Evolutionary conservation across 1,140 invertebrate genomes (phyloP).

Genomic region (Ptiloglossa arizonensis): DNA sequence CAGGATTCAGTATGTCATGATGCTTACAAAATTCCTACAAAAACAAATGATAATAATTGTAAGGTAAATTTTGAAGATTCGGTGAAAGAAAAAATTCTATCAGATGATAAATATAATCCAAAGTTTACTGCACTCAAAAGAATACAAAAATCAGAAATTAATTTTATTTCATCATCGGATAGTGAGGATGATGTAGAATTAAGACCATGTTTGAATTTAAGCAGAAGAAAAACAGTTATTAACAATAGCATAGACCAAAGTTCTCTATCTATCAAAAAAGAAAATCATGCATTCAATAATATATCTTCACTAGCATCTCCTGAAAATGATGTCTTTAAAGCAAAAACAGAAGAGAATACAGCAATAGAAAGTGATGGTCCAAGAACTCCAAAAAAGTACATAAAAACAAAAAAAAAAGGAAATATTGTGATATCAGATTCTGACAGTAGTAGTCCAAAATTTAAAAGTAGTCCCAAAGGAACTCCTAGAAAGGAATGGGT

Average conservation of each 20-base stretch:
- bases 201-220: slow-evolving; percentile 37
- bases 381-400: slow-evolving; percentile 7
- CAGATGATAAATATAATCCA: not conserved
- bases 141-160: not conserved
- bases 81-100: not conserved
- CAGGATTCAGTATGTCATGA: slow-evolving; percentile 21
- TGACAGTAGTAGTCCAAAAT: slow-evolving; percentile 47
- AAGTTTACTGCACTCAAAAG: not conserved
- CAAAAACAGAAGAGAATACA: not conserved
- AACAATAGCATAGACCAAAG: not conserved
- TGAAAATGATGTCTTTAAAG: not conserved
- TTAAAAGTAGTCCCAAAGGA: slow-evolving; percentile 19
- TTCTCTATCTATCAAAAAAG: not conserved
- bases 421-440: slow-evolving; percentile 55
- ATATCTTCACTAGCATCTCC: not conserved
- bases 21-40: not conserved
- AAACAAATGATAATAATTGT: not conserved
- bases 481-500: slow-evolving; percentile 43
- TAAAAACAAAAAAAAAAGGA: not conserved
- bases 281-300: not conserved
- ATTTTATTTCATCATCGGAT: slow-evolving; percentile 40
- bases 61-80: slow-evolving; percentile 17
- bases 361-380: not conserved
- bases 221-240: slow-evolving; percentile 7
- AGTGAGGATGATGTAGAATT: slow-evolving; percentile 44